Evolutionary conservation across 1,140 invertebrate genomes (phyloP), one percentile per base, ranked within the genome.

Genomic region (Polypedilum pembai): DNA sequence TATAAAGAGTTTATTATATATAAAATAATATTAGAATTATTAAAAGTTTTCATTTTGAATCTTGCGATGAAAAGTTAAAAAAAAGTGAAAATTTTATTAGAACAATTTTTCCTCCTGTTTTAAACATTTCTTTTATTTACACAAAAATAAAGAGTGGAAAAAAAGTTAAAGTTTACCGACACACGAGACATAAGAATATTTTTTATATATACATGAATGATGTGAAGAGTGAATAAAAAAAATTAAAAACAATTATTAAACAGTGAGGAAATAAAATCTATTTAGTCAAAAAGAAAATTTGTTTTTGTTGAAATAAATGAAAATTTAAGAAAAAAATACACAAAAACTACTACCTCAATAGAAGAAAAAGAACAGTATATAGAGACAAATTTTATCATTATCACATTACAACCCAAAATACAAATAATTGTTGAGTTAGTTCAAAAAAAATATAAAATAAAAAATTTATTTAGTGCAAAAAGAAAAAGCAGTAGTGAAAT

Each of bases 61-160:
- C 12, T 56, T 56, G 45, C 65, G 20, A 21, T 69, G 8, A 18
- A 69, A 69, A 18, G 65, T 69, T 69, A 3, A 18, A 69, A 17
- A 12, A n/a, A 18, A 18, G 65, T 20, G 8, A 56, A 45, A 45
- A 56, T 56, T 56, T 56, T 56, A 56, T 56, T 56, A 69, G 65
- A 69, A 69, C 65, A 69, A 69, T 69, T 69, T 69, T 69, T 12
- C n/a, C n/a, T 56, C n/a, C n/a, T 56, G 45, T 56, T 56, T 69
- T 69, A 69, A 69, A 69, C 8, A 69, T 8, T 69, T 4, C n/a
- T 18, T 18, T 69, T 21, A 20, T 69, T 10, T 69, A 33, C 18
- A 18, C 8, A 18, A 18, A 18, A 66, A 3, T 7, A 66, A 66
- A 66, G 10, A 18, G 4, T 69, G 8, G 1, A 69, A 8, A 69